A percentile compares a stretch with the other conserved stretches of the same genome.
phyloP scores from a whole-genome alignment of 2,888 invertebrate species.

The Spodoptera picta region DNA sequence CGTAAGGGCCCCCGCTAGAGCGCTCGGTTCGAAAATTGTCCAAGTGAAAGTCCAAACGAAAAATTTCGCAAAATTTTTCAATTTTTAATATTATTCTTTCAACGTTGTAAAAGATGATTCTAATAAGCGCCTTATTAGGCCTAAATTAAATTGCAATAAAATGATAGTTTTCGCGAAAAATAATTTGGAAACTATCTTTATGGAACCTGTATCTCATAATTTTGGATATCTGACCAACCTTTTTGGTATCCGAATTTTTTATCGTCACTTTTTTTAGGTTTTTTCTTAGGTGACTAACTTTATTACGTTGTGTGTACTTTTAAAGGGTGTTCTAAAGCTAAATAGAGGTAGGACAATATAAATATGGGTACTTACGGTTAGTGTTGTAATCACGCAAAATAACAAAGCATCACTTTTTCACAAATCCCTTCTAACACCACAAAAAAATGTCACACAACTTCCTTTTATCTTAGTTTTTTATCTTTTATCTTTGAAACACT shows the following conservation, averaged over 20 bases:
- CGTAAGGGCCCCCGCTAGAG: too few species aligned
- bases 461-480: constrained; percentile 31
- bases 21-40: too few species aligned
- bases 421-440: constrained; percentile 69
- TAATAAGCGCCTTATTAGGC: constrained; percentile 68
- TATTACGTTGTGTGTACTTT: neutral
- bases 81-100: neutral
- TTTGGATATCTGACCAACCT: neutral
- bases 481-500: constrained; percentile 52
- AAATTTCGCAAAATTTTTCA: neutral
- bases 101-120: constrained; percentile 30
- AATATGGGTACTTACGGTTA: constrained; percentile 76
- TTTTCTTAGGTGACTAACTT: neutral
- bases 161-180: constrained; percentile 1
- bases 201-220: neutral
- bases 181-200: neutral
- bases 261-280: neutral
- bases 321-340: neutral
- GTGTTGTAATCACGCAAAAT: constrained; percentile 66
- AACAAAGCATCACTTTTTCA: constrained; percentile 83
- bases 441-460: constrained; percentile 70
- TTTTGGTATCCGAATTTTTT: neutral
- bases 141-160: constrained; percentile 52
- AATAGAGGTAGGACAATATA: neutral
- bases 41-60: neutral